A percentile compares a stretch with the other conserved stretches of the same genome.
These are phyloP conservation scores for Artibeus lituratus DNA, from an alignment of 2,797 vertebrate species.

Conservation along the genomic window DNA sequence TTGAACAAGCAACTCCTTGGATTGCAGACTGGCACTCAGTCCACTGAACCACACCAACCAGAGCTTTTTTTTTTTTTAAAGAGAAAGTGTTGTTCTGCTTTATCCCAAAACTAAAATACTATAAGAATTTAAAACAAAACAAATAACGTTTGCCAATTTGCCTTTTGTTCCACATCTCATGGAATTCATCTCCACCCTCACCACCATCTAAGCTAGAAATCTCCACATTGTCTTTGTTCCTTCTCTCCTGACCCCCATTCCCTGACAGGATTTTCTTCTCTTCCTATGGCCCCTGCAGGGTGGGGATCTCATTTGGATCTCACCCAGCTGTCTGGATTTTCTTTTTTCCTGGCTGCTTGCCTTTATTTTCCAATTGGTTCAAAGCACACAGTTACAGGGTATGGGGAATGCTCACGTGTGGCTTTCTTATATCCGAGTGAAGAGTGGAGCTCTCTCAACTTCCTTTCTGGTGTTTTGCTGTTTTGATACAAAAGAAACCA, in stretches of 20 bases:
- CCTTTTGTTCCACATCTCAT: background rate
- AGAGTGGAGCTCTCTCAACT: background rate
- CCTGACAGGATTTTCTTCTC: background rate
- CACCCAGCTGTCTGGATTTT: background rate
- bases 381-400: slow-evolving; percentile 44
- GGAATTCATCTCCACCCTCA: background rate
- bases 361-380: slow-evolving; percentile 78
- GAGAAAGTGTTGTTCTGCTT: background rate
- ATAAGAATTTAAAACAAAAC: background rate
- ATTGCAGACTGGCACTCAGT: too few relatives aligned
- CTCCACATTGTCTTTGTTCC: background rate
- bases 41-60: too few relatives aligned
- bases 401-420: background rate
- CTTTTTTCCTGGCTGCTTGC: slow-evolving; percentile 58
- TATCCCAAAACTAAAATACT: slow-evolving; percentile 29
- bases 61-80: background rate
- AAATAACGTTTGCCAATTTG: background rate
- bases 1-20: too few relatives aligned
- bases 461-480: background rate
- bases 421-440: background rate
- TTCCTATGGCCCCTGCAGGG: background rate
- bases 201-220: background rate
- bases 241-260: background rate
- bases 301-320: background rate
- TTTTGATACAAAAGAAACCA: background rate